Evolutionary conservation across 2,888 invertebrate species (phyloP).

Genomic region (Rotaria magnacalcarata): DNA sequence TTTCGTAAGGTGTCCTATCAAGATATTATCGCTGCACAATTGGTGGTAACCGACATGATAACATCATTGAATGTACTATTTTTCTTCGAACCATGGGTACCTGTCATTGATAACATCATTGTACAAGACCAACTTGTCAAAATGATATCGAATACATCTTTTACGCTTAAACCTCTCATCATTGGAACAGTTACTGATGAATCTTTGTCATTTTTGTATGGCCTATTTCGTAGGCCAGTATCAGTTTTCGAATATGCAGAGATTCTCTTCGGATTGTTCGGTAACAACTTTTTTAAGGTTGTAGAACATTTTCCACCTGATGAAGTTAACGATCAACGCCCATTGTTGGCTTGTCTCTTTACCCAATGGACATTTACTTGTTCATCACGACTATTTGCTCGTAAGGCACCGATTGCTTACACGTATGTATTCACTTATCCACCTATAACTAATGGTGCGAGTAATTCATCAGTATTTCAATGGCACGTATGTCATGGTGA

Average conservation of each 20-base stretch:
- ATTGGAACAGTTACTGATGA: slow-evolving; percentile 51
- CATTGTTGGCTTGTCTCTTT: slow-evolving; percentile 46
- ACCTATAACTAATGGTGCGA: slow-evolving; percentile 49
- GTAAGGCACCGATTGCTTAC: slow-evolving; percentile 48
- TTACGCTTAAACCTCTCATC: slow-evolving; percentile 50
- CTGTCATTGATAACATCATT: slow-evolving; percentile 50
- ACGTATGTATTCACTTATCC: background rate
- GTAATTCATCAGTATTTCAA: slow-evolving; percentile 50
- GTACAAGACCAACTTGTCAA: slow-evolving; percentile 50
- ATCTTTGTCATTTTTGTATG: slow-evolving; percentile 50
- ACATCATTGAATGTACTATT: slow-evolving; percentile 50
- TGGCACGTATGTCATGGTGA: slow-evolving; percentile 49
- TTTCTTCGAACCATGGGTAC: slow-evolving; percentile 52
- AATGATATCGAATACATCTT: slow-evolving; percentile 46
- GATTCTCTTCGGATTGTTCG: slow-evolving; percentile 49
- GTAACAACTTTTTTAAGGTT: slow-evolving; percentile 47
- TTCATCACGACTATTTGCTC: slow-evolving; percentile 49
- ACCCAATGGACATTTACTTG: slow-evolving; percentile 52
- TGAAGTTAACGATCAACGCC: slow-evolving; percentile 47
- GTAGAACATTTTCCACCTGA: slow-evolving; percentile 49
- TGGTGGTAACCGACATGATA: slow-evolving; percentile 47
- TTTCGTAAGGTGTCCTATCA: background rate
- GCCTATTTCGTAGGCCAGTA: slow-evolving; percentile 49
- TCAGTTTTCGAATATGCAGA: slow-evolving; percentile 48
- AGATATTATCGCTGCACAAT: slow-evolving; percentile 50